Evolutionary conservation across 1,140 invertebrate species (phyloP).

Genomic region (Arion vulgaris): DNA sequence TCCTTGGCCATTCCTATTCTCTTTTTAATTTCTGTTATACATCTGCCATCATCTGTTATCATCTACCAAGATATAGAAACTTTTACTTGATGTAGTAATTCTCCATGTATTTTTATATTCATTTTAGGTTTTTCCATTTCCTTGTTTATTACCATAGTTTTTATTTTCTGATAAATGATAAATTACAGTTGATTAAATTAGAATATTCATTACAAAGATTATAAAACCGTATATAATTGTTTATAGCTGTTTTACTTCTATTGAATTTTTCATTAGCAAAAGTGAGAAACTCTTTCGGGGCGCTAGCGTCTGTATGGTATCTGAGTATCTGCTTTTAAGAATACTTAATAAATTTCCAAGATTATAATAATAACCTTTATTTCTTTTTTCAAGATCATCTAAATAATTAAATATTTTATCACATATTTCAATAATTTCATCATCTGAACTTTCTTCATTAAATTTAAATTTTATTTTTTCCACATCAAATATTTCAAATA

Average conservation of each 20-base stretch:
- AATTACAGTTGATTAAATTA: not conserved
- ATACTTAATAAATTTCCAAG: conserved; percentile 6
- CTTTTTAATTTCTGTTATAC: too few relatives aligned
- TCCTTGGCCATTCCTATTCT: too few relatives aligned
- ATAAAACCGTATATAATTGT: not conserved
- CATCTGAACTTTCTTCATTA: not conserved
- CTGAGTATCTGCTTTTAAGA: not conserved
- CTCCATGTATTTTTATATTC: too few relatives aligned
- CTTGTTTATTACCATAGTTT: too few relatives aligned
- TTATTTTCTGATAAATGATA: too few relatives aligned
- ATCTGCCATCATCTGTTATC: too few relatives aligned
- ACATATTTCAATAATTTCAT: conserved; percentile 3
- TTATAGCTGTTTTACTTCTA: conserved; percentile 9
- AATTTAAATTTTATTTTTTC: conserved; percentile 9
- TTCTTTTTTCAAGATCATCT: conserved; percentile 6
- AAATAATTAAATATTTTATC: not conserved
- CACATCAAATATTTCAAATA: not conserved
- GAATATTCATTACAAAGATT: not conserved
- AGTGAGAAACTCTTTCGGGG: not conserved
- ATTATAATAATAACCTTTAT: conserved; percentile 11
- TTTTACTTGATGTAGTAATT: too few relatives aligned
- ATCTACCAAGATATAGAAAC: too few relatives aligned
- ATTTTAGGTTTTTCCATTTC: too few relatives aligned
- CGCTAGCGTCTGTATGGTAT: too few relatives aligned
- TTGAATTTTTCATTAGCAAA: conserved; percentile 7